These are phyloP conservation scores for Saturnia japonica DNA, from an alignment of 2,888 invertebrate genomes.

Conservation along the genomic window DNA sequence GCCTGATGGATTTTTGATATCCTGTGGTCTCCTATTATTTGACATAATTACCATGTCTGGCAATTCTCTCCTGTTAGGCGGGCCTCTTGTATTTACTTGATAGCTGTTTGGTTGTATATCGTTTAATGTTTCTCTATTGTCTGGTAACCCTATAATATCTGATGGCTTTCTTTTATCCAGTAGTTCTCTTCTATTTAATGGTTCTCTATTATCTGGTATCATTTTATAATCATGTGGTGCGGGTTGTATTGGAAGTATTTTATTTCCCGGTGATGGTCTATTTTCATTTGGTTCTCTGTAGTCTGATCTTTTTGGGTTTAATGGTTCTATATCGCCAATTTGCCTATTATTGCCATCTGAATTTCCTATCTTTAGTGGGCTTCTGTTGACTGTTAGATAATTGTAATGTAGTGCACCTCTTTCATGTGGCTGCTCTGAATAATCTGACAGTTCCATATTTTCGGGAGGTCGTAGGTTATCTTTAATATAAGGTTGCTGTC, in stretches of 20 bases:
- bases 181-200: background rate
- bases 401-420: background rate
- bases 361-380: constrained; percentile 19
- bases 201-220: background rate
- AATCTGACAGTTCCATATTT: constrained; percentile 15
- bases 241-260: background rate
- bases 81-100: constrained; percentile 29
- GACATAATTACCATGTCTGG: background rate
- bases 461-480: constrained; percentile 19
- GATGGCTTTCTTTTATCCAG: constrained; percentile 26
- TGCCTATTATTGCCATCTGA: constrained; percentile 20
- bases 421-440: background rate
- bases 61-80: constrained; percentile 21
- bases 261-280: constrained; percentile 26
- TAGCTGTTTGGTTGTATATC: constrained; percentile 28
- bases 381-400: constrained; percentile 6
- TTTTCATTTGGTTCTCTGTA: background rate
- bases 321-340: constrained; percentile 4
- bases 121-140: constrained; percentile 29
- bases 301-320: background rate
- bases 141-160: constrained; percentile 26
- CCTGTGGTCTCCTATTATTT: constrained; percentile 16
- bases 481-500: background rate
- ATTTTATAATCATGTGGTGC: background rate
- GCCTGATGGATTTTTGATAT: background rate